These are phyloP conservation scores for Spea hammondii DNA, from an alignment of 2,797 vertebrate species.

Conservation along the genomic window DNA sequence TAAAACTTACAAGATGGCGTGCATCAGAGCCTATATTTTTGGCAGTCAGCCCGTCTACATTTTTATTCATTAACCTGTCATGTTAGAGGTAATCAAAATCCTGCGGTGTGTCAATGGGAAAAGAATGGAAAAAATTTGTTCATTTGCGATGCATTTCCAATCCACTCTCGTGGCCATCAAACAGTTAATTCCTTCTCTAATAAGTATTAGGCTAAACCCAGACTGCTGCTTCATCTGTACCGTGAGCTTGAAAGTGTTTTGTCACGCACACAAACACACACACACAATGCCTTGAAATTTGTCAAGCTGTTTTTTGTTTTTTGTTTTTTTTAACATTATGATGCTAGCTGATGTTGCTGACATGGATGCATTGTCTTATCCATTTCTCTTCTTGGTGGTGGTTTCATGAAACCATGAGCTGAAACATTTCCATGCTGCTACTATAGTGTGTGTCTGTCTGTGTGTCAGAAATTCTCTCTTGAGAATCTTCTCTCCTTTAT, in stretches of 20 bases:
- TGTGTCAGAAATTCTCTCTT: no score
- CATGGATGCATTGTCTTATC: no score
- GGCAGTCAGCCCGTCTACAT: neutral
- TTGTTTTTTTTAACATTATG: no score
- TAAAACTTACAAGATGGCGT: neutral
- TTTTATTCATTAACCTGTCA: slow-evolving; percentile 1
- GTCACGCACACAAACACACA: no score
- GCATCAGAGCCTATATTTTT: neutral
- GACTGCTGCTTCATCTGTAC: neutral
- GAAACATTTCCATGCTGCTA: no score
- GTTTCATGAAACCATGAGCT: no score
- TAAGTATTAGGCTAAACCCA: neutral
- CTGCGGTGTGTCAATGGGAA: neutral
- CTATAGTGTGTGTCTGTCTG: no score
- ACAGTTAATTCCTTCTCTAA: neutral
- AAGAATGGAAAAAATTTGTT: neutral
- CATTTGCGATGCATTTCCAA: neutral
- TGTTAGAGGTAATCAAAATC: neutral
- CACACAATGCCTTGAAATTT: no score
- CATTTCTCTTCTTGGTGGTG: no score
- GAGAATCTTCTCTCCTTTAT: no score
- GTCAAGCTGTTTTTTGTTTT: no score
- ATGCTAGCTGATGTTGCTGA: no score
- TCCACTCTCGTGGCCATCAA: neutral
- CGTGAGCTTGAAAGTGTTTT: neutral